Conservation (phyloP, 2,888 invertebrate species). For the Drosophila vallismaia region DNA sequence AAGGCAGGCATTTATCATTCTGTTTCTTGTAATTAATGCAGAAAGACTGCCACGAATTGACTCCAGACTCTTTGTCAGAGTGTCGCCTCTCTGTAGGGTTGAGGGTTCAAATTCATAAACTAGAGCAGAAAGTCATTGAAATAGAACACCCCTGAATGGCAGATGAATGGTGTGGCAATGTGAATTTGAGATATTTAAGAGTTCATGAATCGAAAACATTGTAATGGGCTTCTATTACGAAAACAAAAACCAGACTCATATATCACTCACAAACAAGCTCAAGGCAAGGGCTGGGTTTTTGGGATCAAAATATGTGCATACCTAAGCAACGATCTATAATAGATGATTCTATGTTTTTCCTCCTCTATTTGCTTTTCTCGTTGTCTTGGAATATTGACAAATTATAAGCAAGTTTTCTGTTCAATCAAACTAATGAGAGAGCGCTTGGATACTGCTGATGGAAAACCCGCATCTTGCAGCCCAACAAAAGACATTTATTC, state of each 20-base stretch:
- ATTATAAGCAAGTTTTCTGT: slow-evolving; percentile 18
- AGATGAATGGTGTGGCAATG: slow-evolving; percentile 8
- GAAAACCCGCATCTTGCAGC: slow-evolving; percentile 18
- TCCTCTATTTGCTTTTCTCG: not conserved
- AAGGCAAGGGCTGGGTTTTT: slow-evolving; percentile 20
- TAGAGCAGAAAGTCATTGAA: slow-evolving; percentile 40
- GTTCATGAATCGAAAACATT: slow-evolving; percentile 30
- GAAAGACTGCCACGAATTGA: slow-evolving; percentile 30
- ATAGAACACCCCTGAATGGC: slow-evolving; percentile 29
- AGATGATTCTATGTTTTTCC: not conserved
- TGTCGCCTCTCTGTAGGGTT: slow-evolving; percentile 26
- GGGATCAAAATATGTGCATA: slow-evolving; percentile 4
- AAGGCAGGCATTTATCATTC: slow-evolving; percentile 18
- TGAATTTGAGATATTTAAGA: slow-evolving; percentile 36
- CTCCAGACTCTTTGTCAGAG: slow-evolving; percentile 10
- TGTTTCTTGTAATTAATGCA: slow-evolving; percentile 32
- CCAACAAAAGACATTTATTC: slow-evolving; percentile 11
- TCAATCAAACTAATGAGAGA: slow-evolving; percentile 33
- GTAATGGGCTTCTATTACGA: slow-evolving; percentile 28
- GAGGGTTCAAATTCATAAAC: slow-evolving; percentile 32
- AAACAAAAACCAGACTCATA: slow-evolving; percentile 20
- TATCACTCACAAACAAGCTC: slow-evolving; percentile 33
- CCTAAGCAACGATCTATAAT: not conserved
- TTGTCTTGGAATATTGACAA: slow-evolving; percentile 29
- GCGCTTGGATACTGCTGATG: slow-evolving; percentile 5